Evolutionary conservation across 2,888 invertebrate genomes (phyloP).

Genomic region (Spialia ferax): DNA sequence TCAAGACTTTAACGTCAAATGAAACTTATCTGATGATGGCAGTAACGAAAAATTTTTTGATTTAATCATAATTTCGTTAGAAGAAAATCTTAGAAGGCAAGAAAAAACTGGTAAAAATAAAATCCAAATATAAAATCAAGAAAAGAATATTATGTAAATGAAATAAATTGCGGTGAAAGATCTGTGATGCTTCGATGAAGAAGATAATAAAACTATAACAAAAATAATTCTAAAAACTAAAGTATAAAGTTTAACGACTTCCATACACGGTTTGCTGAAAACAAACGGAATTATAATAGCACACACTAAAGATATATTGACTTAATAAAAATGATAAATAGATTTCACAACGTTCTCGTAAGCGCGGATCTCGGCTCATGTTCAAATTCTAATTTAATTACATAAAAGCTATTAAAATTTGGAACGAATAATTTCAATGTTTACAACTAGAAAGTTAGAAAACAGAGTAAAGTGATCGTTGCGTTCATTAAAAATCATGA

Average conservation of each 20-base stretch:
- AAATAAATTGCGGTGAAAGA: constrained; percentile 7
- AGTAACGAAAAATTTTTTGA: too few species aligned
- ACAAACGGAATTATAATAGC: constrained; percentile 6
- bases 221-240: constrained; percentile 19
- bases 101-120: too few species aligned
- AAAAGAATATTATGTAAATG: background rate
- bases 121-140: too few species aligned
- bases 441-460: constrained; percentile 75
- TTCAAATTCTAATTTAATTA: constrained; percentile 48
- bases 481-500: constrained; percentile 61
- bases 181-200: constrained; percentile 11
- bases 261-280: constrained; percentile 11
- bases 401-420: constrained; percentile 48
- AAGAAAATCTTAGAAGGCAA: too few species aligned
- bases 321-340: constrained; percentile 36
- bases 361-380: constrained; percentile 17
- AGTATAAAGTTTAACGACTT: constrained; percentile 12
- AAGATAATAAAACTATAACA: constrained; percentile 19
- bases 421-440: constrained; percentile 57
- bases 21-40: too few species aligned
- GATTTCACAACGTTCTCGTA: constrained; percentile 19
- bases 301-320: constrained; percentile 21
- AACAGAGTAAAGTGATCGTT: constrained; percentile 58
- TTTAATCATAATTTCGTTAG: too few species aligned
- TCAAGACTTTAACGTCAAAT: too few species aligned